phyloP scores from a whole-genome alignment of 2,888 invertebrate genomes.

The Sepiola atlantica region DNA sequence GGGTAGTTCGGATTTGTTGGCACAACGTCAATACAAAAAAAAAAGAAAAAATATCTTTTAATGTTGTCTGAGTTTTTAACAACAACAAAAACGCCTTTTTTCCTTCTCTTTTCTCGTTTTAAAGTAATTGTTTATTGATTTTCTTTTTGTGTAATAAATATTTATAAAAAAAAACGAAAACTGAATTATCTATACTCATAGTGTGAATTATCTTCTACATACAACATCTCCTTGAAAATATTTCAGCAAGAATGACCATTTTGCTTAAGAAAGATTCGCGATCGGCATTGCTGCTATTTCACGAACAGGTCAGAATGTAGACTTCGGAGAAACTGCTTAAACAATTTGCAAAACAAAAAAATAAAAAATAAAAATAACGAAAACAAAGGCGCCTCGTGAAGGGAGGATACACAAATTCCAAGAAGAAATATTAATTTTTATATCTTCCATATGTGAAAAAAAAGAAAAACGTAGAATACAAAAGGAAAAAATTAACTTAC shows the following conservation, averaged over 20 bases:
- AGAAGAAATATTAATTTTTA: background rate
- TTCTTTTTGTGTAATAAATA: background rate
- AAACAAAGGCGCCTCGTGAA: background rate
- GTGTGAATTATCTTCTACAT: background rate
- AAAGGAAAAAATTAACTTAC: background rate
- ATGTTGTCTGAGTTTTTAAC: background rate
- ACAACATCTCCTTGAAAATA: background rate
- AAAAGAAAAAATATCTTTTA: background rate
- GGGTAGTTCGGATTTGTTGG: too few relatives aligned
- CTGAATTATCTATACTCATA: background rate
- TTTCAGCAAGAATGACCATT: background rate
- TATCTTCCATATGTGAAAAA: conserved; percentile 12
- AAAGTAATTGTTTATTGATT: background rate
- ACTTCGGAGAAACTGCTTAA: background rate
- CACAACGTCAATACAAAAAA: background rate
- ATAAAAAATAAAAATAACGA: background rate
- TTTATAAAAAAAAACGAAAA: background rate
- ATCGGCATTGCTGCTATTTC: background rate
- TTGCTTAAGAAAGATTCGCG: background rate
- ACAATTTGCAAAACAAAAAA: background rate
- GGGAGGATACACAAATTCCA: background rate
- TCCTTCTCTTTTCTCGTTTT: background rate
- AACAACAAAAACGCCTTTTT: background rate
- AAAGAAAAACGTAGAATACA: background rate
- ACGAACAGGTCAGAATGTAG: conserved; percentile 7